Evolutionary conservation across 1,140 invertebrate species (phyloP).

Genomic region (Anoplophora glabripennis): DNA sequence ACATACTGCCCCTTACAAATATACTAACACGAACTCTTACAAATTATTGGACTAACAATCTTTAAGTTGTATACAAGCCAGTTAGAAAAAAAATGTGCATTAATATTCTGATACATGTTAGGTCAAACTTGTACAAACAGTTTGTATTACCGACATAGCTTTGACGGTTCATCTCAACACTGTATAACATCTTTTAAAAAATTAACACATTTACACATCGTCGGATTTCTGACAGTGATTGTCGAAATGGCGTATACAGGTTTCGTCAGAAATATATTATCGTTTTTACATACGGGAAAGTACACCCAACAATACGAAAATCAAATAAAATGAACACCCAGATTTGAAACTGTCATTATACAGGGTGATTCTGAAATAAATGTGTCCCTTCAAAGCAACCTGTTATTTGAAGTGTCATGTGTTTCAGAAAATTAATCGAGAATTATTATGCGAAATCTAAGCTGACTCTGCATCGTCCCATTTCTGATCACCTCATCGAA

Average conservation of each 20-base stretch:
- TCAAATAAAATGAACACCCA: no score
- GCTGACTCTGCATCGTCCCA: no score
- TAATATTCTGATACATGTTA: conserved; percentile 21
- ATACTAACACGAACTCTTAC: conserved; percentile 15
- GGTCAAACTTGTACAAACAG: neutral
- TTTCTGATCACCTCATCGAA: no score
- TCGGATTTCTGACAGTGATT: conserved; percentile 37
- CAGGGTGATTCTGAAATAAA: no score
- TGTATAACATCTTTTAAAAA: neutral
- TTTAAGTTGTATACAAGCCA: conserved; percentile 10
- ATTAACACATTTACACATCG: neutral
- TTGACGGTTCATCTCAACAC: neutral
- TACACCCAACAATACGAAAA: conserved; percentile 19
- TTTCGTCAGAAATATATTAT: conserved; percentile 9
- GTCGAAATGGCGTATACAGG: conserved; percentile 38
- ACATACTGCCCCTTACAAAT: conserved; percentile 30
- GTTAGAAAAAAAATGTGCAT: conserved; percentile 21
- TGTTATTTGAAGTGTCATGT: no score
- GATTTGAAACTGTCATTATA: no score
- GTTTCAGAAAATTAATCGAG: no score
- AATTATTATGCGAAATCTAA: no score
- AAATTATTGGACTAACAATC: conserved; percentile 1
- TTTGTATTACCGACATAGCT: neutral
- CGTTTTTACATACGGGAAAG: conserved; percentile 28
- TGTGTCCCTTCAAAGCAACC: no score